A percentile compares a stretch with the other conserved stretches of the same genome.
Evolutionary conservation across 1,140 invertebrate genomes (phyloP).

Genomic region (Meloidogyne hapla): DNA sequence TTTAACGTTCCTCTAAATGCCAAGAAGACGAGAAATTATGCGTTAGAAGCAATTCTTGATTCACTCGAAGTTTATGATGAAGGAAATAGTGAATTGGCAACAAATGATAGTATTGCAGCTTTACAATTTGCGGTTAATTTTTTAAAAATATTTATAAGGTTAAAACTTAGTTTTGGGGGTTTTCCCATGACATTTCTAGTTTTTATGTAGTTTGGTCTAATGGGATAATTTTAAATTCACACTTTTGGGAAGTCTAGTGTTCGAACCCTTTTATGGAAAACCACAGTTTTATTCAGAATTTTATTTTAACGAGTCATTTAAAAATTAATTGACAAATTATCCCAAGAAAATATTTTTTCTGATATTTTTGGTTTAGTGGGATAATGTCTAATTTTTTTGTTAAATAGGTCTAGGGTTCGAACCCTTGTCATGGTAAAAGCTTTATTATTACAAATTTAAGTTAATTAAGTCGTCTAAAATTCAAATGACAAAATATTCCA

Average conservation of each 20-base stretch:
- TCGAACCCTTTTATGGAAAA: no score
- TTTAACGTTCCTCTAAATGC: background rate
- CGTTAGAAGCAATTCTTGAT: slow-evolving; percentile 33
- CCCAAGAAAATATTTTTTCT: no score
- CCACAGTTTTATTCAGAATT: no score
- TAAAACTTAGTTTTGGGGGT: background rate
- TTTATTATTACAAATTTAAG: no score
- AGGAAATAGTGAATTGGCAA: background rate
- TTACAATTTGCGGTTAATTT: slow-evolving; percentile 33
- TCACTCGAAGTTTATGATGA: slow-evolving; percentile 27
- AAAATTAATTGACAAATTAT: no score
- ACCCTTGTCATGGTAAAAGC: no score
- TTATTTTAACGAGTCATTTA: no score
- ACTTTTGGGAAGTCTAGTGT: background rate
- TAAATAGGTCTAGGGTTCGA: no score
- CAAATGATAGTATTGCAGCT: slow-evolving; percentile 31
- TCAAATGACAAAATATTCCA: no score
- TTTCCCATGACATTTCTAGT: background rate
- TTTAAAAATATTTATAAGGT: background rate
- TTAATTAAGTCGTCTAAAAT: no score
- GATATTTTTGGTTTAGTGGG: no score
- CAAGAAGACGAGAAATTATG: slow-evolving; percentile 21
- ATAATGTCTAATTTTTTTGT: no score
- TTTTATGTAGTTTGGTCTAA: background rate
- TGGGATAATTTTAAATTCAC: background rate